Conservation (phyloP, 2,888 invertebrate species). For the Caenorhabditis sinica region DNA sequence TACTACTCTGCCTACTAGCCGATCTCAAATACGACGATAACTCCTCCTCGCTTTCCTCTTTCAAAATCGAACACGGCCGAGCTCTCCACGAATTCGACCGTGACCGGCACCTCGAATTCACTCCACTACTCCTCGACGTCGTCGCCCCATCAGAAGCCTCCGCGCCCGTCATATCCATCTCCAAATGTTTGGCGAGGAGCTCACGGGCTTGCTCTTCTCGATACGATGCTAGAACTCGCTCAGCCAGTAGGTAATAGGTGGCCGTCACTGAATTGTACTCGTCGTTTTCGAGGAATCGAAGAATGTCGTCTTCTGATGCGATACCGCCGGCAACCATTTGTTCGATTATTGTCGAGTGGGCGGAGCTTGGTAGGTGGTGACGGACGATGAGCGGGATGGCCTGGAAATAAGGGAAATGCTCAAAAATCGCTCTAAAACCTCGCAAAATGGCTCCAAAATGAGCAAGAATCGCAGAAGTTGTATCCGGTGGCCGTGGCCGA, state of each 20-base stretch:
- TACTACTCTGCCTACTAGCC: constrained; percentile 82
- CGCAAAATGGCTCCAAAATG: too few relatives aligned
- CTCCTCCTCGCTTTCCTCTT: constrained; percentile 92
- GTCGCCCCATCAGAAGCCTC: background rate
- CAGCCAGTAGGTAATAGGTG: constrained; percentile 96
- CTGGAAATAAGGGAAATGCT: constrained; percentile 56
- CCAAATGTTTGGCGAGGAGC: constrained; percentile 59
- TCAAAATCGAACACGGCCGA: constrained; percentile 75
- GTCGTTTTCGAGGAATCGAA: constrained; percentile 91
- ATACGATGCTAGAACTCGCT: constrained; percentile 90
- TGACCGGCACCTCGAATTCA: constrained; percentile 70
- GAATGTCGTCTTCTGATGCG: constrained; percentile 94
- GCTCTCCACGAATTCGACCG: constrained; percentile 81
- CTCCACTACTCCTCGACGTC: background rate
- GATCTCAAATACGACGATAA: constrained; percentile 81
- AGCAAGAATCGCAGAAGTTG: too few relatives aligned
- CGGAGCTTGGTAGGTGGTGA: constrained; percentile 93
- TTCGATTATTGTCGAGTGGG: constrained; percentile 92
- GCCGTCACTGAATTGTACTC: constrained; percentile 99
- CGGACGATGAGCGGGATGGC: constrained; percentile 87
- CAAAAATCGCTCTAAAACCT: too few relatives aligned
- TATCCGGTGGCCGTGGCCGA: too few relatives aligned
- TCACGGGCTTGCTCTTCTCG: constrained; percentile 87
- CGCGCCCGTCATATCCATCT: background rate
- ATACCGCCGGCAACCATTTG: constrained; percentile 97